Evolutionary conservation across 2,888 invertebrate genomes (phyloP), one percentile per base, ranked within the genome.

Genomic region (Dinocampus coccinellae): DNA sequence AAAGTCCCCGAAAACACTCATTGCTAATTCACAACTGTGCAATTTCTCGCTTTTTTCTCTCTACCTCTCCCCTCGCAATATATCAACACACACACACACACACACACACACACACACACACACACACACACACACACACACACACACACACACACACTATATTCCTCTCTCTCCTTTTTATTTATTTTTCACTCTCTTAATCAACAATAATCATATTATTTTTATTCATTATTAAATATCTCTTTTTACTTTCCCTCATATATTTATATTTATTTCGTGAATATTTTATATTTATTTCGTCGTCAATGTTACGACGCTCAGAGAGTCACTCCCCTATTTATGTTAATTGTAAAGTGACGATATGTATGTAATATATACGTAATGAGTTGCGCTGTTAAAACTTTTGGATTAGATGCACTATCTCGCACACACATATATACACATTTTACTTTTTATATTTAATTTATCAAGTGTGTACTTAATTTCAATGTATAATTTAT

Each of bases 1-100:
- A 89, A 96, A 95, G 90, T 95, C 95, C 87, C 94, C 93, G 88
- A 95, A 95, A 86, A 95, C 95, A 90, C 95, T 95, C 95, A 89
- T 89, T 76, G 34, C 47, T 60, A 34, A 16, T n/a, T 60, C 9
- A 16, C 34, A 34, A 34, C 22, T 39, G 20, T 24, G 34, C n/a
- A 22, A 55, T 42, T 26, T 16, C n/a, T n/a, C n/a, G n/a, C n/a
- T 26, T 39, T 39, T 52, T 11, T 34, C 22, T 60, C 20, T 22
- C 22, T 55, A 9, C 22, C 11, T 22, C 9, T 55, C 7, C 22
- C 55, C 16, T 20, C 55, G n/a, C n/a, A n/a, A n/a, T n/a, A n/a
- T n/a, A n/a, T n/a, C n/a, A n/a, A n/a, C n/a, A n/a, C n/a, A n/a
- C n/a, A n/a, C n/a, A n/a, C n/a, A n/a, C n/a, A n/a, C n/a, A n/a